Base-by-base conservation (phyloP, 2,797 vertebrate species). In the Furcifer pardalis region DNA sequence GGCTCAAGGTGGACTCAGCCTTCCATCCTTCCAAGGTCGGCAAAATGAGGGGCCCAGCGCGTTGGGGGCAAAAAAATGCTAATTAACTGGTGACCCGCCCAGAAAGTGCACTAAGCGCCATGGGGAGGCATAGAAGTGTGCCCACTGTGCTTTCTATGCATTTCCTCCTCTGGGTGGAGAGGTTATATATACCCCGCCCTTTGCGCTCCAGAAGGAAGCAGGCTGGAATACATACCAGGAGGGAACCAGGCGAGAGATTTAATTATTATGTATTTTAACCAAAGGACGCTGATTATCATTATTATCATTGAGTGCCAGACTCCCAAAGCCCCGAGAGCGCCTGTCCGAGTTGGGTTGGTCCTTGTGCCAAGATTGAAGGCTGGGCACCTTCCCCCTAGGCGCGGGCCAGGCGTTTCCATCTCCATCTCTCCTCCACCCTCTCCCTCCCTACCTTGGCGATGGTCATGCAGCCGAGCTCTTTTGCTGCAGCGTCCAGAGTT, bases 381-480 rank as follows among this genome's bases (percentile, higher is more conserved):
- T 4, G 15, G 13, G 19, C 52, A 56, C 52, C 52, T 56, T 21
- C 52, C 21, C 21, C 27, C 49, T 23, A 62, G 71, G 7, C 5
- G 84, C 79, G 69, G 63, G 78, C 60, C 62, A 72, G 23, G 2
- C 66, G 7, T 4, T 8, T 10, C 7, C n/a, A 30, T 40, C 35
- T 6, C 23, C n/a, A 56, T 19, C 27, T 19, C 27, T 63, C 15
- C 52, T 42, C 83, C 72, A 52, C 17, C 15, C 49, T 17, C 23
- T 13, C 23, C 12, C n/a, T n/a, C n/a, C n/a, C n/a, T 68, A 63
- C 27, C 86, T 87, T 87, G 62, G 82, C 40, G 59, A 87, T 65
- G 86, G 83, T 81, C 86, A 87, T 84, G 65, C 82, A 87, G 86
- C 72, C 65, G 30, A 65, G 46, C 8, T 63, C 30, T 80, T 66